Percentiles rank a stretch among this genome's conserved stretches.
phyloP scores from a whole-genome alignment of 2,888 invertebrate genomes.

The Hydriomena furcata region DNA sequence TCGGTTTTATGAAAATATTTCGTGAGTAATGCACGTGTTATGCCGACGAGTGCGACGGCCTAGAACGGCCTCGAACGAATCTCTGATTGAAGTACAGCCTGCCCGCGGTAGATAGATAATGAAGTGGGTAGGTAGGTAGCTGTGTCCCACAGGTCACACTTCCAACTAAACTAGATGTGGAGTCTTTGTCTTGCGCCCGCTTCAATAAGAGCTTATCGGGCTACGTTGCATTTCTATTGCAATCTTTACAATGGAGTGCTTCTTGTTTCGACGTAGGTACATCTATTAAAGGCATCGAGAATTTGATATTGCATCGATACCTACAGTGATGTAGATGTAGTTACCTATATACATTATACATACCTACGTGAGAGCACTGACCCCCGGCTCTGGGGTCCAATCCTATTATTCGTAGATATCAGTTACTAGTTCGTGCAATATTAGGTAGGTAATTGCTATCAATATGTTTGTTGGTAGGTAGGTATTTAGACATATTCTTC shows the following conservation, averaged over 20 bases:
- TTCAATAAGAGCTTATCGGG: constrained; percentile 52
- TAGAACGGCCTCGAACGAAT: constrained; percentile 73
- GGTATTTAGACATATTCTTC: too few relatives aligned
- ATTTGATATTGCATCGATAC: constrained; percentile 40
- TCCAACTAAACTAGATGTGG: constrained; percentile 40
- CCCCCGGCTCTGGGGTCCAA: not conserved
- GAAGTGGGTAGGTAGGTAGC: constrained; percentile 44
- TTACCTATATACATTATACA: too few relatives aligned
- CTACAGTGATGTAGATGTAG: not conserved
- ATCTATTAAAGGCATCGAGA: constrained; percentile 42
- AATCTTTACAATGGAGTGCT: constrained; percentile 61
- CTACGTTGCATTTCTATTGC: constrained; percentile 60
- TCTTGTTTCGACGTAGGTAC: too few relatives aligned
- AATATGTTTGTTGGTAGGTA: constrained; percentile 16
- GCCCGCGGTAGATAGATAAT: constrained; percentile 56
- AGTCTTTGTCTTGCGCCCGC: constrained; percentile 62
- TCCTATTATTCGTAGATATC: constrained; percentile 35
- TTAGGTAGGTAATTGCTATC: constrained; percentile 20
- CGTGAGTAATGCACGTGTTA: constrained; percentile 84
- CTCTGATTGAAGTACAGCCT: constrained; percentile 73
- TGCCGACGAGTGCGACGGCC: constrained; percentile 79
- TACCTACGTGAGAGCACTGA: too few relatives aligned
- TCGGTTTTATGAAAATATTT: constrained; percentile 83
- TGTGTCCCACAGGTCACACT: constrained; percentile 40
- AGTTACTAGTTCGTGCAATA: constrained; percentile 11